phyloP scores from a whole-genome alignment of 1,140 invertebrate species.

The Acromyrmex heyeri region DNA sequence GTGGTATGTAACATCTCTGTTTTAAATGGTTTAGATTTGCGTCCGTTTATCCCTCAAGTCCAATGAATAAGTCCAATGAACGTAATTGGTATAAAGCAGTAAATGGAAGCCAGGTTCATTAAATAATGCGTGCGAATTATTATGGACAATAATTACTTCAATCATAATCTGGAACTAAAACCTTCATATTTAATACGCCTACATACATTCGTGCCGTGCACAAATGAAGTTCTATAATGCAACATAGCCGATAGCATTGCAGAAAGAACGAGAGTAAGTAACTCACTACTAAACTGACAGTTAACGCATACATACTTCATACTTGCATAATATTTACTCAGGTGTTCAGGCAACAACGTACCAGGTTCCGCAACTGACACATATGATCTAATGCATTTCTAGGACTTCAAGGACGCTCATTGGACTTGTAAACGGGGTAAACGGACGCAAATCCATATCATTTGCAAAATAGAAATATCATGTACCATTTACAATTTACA shows the following conservation, averaged over 20 bases:
- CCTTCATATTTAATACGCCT: slow-evolving; percentile 8
- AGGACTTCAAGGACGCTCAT: slow-evolving; percentile 41
- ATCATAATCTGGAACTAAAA: background rate
- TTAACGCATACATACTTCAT: slow-evolving; percentile 55
- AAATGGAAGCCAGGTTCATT: background rate
- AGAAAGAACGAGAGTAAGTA: slow-evolving; percentile 56
- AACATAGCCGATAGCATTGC: background rate
- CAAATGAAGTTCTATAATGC: slow-evolving; percentile 25
- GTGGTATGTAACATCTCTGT: background rate
- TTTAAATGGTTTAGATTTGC: slow-evolving; percentile 34
- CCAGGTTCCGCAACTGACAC: slow-evolving; percentile 7
- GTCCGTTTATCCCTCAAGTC: background rate
- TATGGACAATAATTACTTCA: background rate
- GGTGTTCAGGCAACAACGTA: slow-evolving; percentile 54
- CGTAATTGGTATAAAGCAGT: background rate
- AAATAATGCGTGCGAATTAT: slow-evolving; percentile 11
- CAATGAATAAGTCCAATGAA: slow-evolving; percentile 9
- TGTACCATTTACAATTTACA: background rate
- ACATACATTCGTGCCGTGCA: background rate
- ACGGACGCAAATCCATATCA: slow-evolving; percentile 29
- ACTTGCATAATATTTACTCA: slow-evolving; percentile 65
- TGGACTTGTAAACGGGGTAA: slow-evolving; percentile 17
- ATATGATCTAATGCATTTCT: slow-evolving; percentile 48
- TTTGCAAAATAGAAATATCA: slow-evolving; percentile 31
- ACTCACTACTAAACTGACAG: slow-evolving; percentile 49